These are phyloP conservation scores for Tenthredo scrophulariae DNA, from an alignment of 2,888 invertebrate species.

Conservation along the genomic window DNA sequence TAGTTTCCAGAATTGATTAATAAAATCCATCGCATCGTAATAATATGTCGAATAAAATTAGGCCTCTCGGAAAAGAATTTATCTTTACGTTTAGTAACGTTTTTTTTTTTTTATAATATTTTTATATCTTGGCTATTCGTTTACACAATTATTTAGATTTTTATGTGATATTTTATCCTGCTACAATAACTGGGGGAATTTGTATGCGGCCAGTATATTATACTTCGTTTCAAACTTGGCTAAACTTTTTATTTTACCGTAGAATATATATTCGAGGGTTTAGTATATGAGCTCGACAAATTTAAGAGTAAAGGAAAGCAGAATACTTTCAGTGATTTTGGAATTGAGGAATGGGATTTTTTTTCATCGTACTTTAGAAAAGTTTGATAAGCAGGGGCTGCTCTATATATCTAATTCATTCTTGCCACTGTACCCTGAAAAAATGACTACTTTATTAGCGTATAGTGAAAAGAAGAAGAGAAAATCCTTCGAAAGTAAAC, in stretches of 20 bases:
- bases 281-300: neutral
- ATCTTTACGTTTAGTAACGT: neutral
- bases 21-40: neutral
- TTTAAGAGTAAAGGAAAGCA: neutral
- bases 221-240: neutral
- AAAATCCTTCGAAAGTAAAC: slow-evolving; percentile 3
- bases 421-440: neutral
- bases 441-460: neutral
- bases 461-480: slow-evolving; percentile 8
- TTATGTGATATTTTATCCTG: neutral
- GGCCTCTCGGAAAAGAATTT: neutral
- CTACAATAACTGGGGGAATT: neutral
- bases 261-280: neutral
- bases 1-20: neutral
- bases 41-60: neutral
- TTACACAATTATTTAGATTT: neutral
- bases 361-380: neutral
- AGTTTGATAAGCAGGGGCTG: neutral
- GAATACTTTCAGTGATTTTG: slow-evolving; percentile 6
- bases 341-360: neutral
- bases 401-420: neutral
- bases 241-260: neutral
- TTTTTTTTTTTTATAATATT: neutral
- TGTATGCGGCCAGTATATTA: neutral
- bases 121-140: neutral